Evolutionary conservation across 2,797 vertebrate species (phyloP).

Genomic region (Scleropages formosus): DNA sequence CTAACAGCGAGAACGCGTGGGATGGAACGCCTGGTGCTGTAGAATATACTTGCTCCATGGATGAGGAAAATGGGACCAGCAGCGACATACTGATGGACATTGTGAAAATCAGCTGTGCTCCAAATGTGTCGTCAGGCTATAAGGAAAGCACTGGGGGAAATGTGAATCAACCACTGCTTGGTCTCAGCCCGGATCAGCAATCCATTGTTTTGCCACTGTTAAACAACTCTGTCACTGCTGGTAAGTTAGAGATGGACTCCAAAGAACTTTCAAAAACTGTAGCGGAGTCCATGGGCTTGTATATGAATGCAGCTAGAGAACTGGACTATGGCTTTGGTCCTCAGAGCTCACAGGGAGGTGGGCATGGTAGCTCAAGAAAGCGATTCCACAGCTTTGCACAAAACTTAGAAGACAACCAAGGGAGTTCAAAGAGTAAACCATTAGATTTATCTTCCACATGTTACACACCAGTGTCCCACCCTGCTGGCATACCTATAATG

Average conservation of each 20-base stretch:
- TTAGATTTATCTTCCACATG: slow-evolving; percentile 55
- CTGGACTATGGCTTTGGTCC: slow-evolving; percentile 85
- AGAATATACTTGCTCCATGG: slow-evolving; percentile 76
- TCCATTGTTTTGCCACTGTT: slow-evolving; percentile 75
- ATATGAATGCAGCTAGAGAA: slow-evolving; percentile 94
- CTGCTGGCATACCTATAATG: slow-evolving; percentile 68
- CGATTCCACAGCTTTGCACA: slow-evolving; percentile 81
- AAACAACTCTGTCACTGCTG: slow-evolving; percentile 67
- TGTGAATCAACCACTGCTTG: slow-evolving; percentile 74
- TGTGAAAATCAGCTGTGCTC: slow-evolving; percentile 79
- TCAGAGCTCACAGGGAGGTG: slow-evolving; percentile 63
- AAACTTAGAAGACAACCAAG: slow-evolving; percentile 71
- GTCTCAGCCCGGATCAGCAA: slow-evolving; percentile 52
- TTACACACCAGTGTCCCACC: slow-evolving; percentile 54
- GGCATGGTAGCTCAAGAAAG: slow-evolving; percentile 76
- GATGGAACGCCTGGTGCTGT: slow-evolving; percentile 78
- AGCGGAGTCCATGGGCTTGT: slow-evolving; percentile 97
- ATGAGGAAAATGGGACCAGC: slow-evolving; percentile 70
- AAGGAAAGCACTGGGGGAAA: slow-evolving; percentile 79
- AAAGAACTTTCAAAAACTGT: slow-evolving; percentile 96
- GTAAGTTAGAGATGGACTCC: slow-evolving; percentile 89
- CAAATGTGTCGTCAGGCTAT: slow-evolving; percentile 57
- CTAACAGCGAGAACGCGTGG: slow-evolving; percentile 89
- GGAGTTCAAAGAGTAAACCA: slow-evolving; percentile 69
- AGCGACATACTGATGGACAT: slow-evolving; percentile 87